A percentile compares a stretch with the other conserved stretches of the same genome.
Conservation (phyloP, 2,888 invertebrate species). For the Ennomos quercinarius region DNA sequence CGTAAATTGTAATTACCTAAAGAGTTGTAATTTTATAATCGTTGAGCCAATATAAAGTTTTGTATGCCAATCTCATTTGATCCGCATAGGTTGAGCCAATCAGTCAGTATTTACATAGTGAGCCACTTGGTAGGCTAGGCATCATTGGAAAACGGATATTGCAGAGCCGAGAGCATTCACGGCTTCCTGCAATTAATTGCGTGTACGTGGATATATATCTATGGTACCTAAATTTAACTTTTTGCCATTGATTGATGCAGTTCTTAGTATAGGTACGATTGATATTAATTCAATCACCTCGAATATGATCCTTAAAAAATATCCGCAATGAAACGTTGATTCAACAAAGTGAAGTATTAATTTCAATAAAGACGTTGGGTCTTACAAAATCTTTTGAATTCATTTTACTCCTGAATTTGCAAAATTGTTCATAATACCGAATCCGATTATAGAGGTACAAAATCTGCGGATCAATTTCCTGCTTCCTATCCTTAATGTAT, state of each 20-base stretch:
- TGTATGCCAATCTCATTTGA: slow-evolving; percentile 13
- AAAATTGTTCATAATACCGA: slow-evolving; percentile 61
- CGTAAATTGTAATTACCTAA: not conserved
- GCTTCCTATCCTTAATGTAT: slow-evolving; percentile 59
- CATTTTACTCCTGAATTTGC: slow-evolving; percentile 58
- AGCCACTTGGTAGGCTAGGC: slow-evolving; percentile 46
- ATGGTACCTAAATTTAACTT: too few relatives aligned
- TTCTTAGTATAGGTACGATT: too few relatives aligned
- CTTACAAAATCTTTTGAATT: slow-evolving; percentile 47
- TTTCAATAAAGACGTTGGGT: slow-evolving; percentile 52
- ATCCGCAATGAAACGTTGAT: slow-evolving; percentile 49
- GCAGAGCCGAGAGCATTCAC: slow-evolving; percentile 28
- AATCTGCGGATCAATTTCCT: slow-evolving; percentile 60
- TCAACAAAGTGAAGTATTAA: slow-evolving; percentile 61
- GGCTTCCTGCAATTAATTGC: slow-evolving; percentile 33
- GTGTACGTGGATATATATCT: too few relatives aligned
- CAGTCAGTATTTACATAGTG: slow-evolving; percentile 38
- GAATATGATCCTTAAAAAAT: slow-evolving; percentile 27
- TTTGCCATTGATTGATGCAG: too few relatives aligned
- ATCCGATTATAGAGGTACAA: slow-evolving; percentile 64
- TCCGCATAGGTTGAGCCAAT: slow-evolving; percentile 24
- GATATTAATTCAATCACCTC: too few relatives aligned
- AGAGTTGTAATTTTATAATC: not conserved
- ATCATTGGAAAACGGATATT: slow-evolving; percentile 61
- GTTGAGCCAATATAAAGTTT: slow-evolving; percentile 4